A percentile compares a stretch with the other conserved stretches of the same genome.
phyloP scores from a whole-genome alignment of 1,140 invertebrate species.

The Semibalanus balanoides region DNA sequence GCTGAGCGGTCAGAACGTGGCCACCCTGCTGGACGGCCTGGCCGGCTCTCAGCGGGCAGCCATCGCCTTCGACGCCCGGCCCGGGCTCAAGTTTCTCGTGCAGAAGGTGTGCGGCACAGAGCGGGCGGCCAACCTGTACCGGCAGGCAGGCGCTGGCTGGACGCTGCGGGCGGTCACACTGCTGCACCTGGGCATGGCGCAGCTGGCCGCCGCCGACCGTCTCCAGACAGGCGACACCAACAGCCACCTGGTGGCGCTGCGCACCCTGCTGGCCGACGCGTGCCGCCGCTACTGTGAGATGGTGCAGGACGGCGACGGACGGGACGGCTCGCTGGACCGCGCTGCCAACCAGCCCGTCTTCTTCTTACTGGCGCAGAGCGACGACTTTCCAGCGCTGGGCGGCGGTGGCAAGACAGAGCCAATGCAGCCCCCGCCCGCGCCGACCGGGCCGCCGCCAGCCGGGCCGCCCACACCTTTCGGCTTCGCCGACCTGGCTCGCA shows the following conservation, averaged over 20 bases:
- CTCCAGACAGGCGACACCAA: no score
- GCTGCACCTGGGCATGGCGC: slow-evolving; percentile 44
- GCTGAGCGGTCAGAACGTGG: slow-evolving; percentile 21
- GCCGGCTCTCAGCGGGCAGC: slow-evolving; percentile 64
- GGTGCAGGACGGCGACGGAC: slow-evolving; percentile 34
- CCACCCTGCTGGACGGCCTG: slow-evolving; percentile 56
- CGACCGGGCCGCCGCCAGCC: neutral
- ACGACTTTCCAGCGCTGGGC: slow-evolving; percentile 38
- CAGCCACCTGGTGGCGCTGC: neutral
- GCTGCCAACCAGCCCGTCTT: slow-evolving; percentile 46
- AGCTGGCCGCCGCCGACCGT: no score
- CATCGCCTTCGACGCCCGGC: slow-evolving; percentile 69
- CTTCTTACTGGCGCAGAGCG: slow-evolving; percentile 44
- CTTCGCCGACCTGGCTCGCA: slow-evolving; percentile 17
- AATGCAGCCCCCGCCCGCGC: slow-evolving; percentile 4
- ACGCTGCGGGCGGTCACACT: slow-evolving; percentile 73
- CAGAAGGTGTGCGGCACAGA: slow-evolving; percentile 81
- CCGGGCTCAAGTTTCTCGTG: slow-evolving; percentile 79
- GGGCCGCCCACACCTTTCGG: slow-evolving; percentile 13
- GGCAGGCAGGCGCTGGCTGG: slow-evolving; percentile 80
- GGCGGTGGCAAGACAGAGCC: neutral
- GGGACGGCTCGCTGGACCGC: slow-evolving; percentile 38
- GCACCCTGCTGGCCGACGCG: neutral
- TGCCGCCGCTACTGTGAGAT: neutral
- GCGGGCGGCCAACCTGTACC: slow-evolving; percentile 78